Evolutionary conservation across 2,888 invertebrate genomes (phyloP).

Genomic region (Hirtodrosophila histrioides): DNA sequence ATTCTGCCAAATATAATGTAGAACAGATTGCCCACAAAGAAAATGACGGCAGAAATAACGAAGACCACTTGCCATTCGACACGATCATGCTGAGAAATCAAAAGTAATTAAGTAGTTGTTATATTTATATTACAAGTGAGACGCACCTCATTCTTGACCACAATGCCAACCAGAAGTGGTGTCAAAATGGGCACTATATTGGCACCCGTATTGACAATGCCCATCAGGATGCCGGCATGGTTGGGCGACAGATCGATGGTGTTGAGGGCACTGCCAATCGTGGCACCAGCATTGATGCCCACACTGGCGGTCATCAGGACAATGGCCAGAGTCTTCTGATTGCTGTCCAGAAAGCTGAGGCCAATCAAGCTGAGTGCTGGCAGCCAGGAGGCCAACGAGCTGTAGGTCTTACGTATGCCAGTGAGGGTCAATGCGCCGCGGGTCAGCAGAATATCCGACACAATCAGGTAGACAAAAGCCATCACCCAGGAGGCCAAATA

Average conservation of each 20-base stretch:
- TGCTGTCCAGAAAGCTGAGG: conserved; percentile 84
- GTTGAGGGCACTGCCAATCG: conserved; percentile 87
- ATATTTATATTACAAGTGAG: neutral
- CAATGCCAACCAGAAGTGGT: conserved; percentile 86
- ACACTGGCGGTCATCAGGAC: conserved; percentile 86
- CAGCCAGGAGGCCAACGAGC: conserved; percentile 83
- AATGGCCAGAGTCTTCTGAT: conserved; percentile 81
- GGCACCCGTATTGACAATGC: conserved; percentile 87
- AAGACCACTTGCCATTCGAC: conserved; percentile 86
- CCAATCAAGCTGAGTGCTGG: conserved; percentile 86
- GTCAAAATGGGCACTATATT: conserved; percentile 87
- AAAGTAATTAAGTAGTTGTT: neutral
- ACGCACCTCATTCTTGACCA: conserved; percentile 86
- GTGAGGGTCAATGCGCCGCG: conserved; percentile 82
- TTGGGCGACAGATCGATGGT: conserved; percentile 89
- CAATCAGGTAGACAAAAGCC: conserved; percentile 85
- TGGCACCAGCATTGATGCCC: conserved; percentile 86
- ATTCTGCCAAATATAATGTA: conserved; percentile 86
- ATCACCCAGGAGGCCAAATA: conserved; percentile 86
- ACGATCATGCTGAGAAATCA: conserved; percentile 74
- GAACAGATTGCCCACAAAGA: conserved; percentile 85
- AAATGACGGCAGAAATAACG: conserved; percentile 85
- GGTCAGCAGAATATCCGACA: conserved; percentile 84
- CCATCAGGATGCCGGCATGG: conserved; percentile 89
- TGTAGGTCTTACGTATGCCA: conserved; percentile 75